Evolutionary conservation across 2,113 vertebrate species (phyloP).

Genomic region (Amblyornis subalaris): DNA sequence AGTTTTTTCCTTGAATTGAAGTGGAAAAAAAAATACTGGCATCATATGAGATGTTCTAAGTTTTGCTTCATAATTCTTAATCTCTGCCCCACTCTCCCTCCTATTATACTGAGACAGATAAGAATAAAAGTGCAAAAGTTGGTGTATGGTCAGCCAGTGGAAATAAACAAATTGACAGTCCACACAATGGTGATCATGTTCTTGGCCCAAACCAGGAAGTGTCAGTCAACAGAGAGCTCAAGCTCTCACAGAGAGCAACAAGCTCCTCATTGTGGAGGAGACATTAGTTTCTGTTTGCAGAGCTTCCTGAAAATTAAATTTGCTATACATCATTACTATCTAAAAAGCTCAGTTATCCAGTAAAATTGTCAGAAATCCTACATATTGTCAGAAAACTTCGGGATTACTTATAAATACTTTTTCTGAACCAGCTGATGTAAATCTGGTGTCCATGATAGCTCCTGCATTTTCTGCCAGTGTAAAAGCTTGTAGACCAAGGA

Average conservation of each 20-base stretch:
- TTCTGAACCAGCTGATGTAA: not conserved
- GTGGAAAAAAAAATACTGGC: not conserved
- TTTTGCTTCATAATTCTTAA: not conserved
- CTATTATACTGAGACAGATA: not conserved
- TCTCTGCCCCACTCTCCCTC: not conserved
- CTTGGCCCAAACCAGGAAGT: not conserved
- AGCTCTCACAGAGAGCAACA: too few species aligned
- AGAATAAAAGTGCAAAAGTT: not conserved
- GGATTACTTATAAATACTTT: not conserved
- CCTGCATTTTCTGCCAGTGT: not conserved
- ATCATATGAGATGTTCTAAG: not conserved
- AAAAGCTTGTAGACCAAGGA: not conserved
- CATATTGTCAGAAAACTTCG: not conserved
- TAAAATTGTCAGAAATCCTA: not conserved
- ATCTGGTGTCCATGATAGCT: not conserved
- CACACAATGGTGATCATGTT: not conserved
- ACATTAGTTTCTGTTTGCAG: not conserved
- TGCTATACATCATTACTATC: not conserved
- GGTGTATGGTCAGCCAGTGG: not conserved
- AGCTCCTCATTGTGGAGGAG: not conserved
- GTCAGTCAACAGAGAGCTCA: not conserved
- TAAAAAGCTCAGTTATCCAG: not conserved
- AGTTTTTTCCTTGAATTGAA: not conserved
- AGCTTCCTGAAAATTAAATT: not conserved
- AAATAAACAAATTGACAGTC: not conserved